phyloP scores from a whole-genome alignment of 2,888 invertebrate genomes.

The Acronicta psi region DNA sequence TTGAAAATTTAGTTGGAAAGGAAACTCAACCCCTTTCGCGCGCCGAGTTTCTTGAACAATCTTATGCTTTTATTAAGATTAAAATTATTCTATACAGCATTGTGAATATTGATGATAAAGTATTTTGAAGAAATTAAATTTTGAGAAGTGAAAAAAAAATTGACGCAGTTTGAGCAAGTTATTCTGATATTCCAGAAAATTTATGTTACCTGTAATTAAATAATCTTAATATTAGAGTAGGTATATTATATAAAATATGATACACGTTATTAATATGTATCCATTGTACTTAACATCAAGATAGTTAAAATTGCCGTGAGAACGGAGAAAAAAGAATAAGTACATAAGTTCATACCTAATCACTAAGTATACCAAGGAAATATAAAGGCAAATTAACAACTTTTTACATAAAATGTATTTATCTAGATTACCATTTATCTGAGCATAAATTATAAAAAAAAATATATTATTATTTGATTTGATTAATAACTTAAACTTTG shows the following conservation, averaged over 20 bases:
- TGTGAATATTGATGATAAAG: slow-evolving; percentile 31
- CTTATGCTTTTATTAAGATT: slow-evolving; percentile 48
- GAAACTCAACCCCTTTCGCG: slow-evolving; percentile 36
- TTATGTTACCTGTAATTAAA: slow-evolving; percentile 30
- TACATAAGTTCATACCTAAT: slow-evolving; percentile 17
- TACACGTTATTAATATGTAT: slow-evolving; percentile 26
- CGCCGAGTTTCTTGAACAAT: slow-evolving; percentile 28
- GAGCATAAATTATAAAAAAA: too few species aligned
- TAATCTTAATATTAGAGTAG: too few species aligned
- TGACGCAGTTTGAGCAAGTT: too few species aligned
- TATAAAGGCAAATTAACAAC: too few species aligned
- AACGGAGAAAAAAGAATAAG: slow-evolving; percentile 29
- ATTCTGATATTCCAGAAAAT: slow-evolving; percentile 5
- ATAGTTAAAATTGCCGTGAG: slow-evolving; percentile 43
- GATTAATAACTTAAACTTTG: too few species aligned
- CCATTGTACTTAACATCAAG: too few species aligned
- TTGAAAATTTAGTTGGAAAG: slow-evolving; percentile 38
- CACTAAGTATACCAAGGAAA: neutral
- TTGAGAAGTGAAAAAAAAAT: slow-evolving; percentile 6
- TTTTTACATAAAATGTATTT: too few species aligned
- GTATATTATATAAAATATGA: slow-evolving; percentile 22
- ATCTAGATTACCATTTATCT: too few species aligned
- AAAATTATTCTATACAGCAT: slow-evolving; percentile 37
- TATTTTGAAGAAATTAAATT: slow-evolving; percentile 11
- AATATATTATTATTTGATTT: too few species aligned